Evolutionary conservation across 2,888 invertebrate genomes (phyloP).

Genomic region (Tenthredo notha): DNA sequence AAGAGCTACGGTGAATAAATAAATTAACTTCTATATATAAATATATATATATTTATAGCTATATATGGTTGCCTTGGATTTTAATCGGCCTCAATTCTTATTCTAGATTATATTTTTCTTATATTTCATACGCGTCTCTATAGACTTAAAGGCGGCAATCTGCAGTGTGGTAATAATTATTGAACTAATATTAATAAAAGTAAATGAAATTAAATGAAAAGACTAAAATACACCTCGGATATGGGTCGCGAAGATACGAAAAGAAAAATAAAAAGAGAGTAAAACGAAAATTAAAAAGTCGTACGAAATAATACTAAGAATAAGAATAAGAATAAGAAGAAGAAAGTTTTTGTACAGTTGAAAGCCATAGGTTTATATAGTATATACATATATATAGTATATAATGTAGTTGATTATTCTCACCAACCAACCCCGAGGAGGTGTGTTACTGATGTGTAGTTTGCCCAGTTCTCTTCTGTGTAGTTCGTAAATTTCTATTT

Average conservation of each 20-base stretch:
- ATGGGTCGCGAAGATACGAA: not conserved
- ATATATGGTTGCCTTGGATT: not conserved
- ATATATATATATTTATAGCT: not conserved
- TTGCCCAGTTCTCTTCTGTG: not conserved
- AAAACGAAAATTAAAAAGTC: not conserved
- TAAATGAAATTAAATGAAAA: not conserved
- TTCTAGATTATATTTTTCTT: not conserved
- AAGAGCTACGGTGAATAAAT: too few species aligned
- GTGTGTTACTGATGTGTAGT: not conserved
- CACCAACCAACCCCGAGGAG: not conserved
- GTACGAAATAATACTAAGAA: not conserved
- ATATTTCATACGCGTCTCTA: not conserved
- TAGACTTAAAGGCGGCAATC: not conserved
- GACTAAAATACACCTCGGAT: not conserved
- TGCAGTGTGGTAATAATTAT: not conserved
- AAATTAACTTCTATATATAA: not conserved
- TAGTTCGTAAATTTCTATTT: constrained; percentile 20
- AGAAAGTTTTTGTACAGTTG: not conserved
- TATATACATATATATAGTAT: not conserved
- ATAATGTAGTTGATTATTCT: not conserved
- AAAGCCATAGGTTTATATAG: not conserved
- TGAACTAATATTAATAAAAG: not conserved
- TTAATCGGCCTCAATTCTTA: not conserved
- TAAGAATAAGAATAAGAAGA: not conserved
- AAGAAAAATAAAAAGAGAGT: not conserved